Percentiles rank a stretch among this genome's conserved stretches.
These are phyloP conservation scores for Orthonyx spaldingii DNA, from an alignment of 2,113 vertebrate species.

Conservation along the genomic window DNA sequence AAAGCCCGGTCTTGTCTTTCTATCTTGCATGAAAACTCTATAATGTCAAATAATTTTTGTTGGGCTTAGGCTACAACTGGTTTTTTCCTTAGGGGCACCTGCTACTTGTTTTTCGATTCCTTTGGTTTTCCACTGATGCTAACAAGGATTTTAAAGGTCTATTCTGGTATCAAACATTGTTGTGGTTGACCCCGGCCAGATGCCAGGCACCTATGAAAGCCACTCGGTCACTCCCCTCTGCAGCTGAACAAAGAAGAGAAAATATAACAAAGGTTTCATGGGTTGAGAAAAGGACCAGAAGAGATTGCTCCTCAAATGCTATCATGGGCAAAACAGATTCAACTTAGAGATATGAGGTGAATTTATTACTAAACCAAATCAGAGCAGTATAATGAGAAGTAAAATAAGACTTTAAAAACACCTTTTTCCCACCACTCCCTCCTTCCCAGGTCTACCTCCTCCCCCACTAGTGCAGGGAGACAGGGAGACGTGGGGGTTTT, in stretches of 20 bases:
- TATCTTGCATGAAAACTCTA: background rate
- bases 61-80: background rate
- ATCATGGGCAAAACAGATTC: background rate
- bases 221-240: background rate
- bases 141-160: background rate
- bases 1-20: background rate
- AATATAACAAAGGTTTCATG: background rate
- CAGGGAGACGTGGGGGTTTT: background rate
- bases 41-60: background rate
- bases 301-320: background rate
- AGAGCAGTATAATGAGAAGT: background rate
- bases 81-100: background rate
- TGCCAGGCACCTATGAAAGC: background rate
- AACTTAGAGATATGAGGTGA: no score
- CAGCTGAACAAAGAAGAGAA: background rate
- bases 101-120: accelerated
- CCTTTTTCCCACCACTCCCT: background rate
- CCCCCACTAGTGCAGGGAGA: background rate
- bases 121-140: accelerated
- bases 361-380: background rate
- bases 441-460: background rate
- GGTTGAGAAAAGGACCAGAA: background rate
- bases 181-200: background rate
- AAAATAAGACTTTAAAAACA: background rate
- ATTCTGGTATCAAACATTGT: background rate